Percentiles rank a stretch among this genome's conserved stretches.
Conservation (phyloP, 1,140 invertebrate genomes). For the Phortica variegata region DNA sequence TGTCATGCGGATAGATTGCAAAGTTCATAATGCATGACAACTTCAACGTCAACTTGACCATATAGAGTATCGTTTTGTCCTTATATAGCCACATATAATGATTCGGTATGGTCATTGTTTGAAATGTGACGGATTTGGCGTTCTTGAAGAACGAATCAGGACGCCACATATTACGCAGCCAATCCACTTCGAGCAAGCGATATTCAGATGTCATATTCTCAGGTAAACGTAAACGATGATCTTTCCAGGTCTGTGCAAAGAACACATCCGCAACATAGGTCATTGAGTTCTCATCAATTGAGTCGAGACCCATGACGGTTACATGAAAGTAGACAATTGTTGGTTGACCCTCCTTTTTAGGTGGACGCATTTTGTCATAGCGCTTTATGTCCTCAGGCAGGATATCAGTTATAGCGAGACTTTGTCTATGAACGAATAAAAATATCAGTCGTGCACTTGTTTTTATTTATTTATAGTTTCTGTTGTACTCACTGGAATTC, state of each 20-base stretch:
- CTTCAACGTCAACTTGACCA: slow-evolving; percentile 82
- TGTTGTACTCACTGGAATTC: slow-evolving; percentile 50
- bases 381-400: slow-evolving; percentile 80
- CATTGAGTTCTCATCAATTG: slow-evolving; percentile 91
- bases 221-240: slow-evolving; percentile 79
- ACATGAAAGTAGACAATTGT: slow-evolving; percentile 89
- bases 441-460: not conserved
- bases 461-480: not conserved
- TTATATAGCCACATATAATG: slow-evolving; percentile 88
- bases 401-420: slow-evolving; percentile 78
- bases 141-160: slow-evolving; percentile 89
- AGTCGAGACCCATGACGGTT: slow-evolving; percentile 89
- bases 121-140: slow-evolving; percentile 88
- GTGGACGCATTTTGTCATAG: slow-evolving; percentile 88
- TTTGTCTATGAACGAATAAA: slow-evolving; percentile 60
- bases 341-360: slow-evolving; percentile 82
- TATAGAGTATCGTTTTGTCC: slow-evolving; percentile 84
- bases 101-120: slow-evolving; percentile 91
- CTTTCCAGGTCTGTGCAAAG: slow-evolving; percentile 90
- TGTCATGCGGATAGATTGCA: slow-evolving; percentile 87
- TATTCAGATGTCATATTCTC: slow-evolving; percentile 92
- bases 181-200: slow-evolving; percentile 80
- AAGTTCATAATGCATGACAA: slow-evolving; percentile 91
- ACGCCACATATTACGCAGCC: slow-evolving; percentile 88
- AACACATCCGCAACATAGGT: slow-evolving; percentile 90